Conservation (phyloP, 2,888 invertebrate species). For the Syrphus vitripennis region DNA sequence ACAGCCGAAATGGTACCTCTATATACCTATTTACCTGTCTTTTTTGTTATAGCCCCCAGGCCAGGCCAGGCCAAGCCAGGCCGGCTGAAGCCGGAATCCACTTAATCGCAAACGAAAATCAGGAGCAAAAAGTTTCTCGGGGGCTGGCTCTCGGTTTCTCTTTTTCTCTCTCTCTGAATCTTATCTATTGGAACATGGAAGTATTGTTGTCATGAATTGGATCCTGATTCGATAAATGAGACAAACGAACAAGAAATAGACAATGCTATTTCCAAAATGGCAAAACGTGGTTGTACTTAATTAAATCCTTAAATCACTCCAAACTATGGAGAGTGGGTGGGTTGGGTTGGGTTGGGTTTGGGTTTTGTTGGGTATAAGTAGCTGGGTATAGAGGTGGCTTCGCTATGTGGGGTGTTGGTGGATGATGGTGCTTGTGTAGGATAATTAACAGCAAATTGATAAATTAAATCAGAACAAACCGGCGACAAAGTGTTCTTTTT, state of each 20-base stretch:
- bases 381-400: background rate
- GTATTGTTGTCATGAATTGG: constrained; percentile 6
- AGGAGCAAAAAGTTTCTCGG: constrained; percentile 29
- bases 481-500: background rate
- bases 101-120: constrained; percentile 54
- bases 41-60: background rate
- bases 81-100: background rate
- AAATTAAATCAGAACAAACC: constrained; percentile 62
- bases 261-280: constrained; percentile 25
- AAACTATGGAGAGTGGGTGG: background rate
- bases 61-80: no score
- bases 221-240: constrained; percentile 29
- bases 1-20: constrained; percentile 33
- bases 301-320: constrained; percentile 70
- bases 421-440: background rate
- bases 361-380: background rate
- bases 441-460: constrained; percentile 54
- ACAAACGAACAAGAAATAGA: constrained; percentile 37
- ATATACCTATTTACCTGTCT: background rate
- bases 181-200: constrained; percentile 48
- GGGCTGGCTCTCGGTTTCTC: background rate
- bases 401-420: no score
- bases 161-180: no score
- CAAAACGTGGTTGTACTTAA: constrained; percentile 64
- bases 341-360: background rate